Conservation (phyloP, 2,888 invertebrate genomes). For the Hemithea aestivaria region DNA sequence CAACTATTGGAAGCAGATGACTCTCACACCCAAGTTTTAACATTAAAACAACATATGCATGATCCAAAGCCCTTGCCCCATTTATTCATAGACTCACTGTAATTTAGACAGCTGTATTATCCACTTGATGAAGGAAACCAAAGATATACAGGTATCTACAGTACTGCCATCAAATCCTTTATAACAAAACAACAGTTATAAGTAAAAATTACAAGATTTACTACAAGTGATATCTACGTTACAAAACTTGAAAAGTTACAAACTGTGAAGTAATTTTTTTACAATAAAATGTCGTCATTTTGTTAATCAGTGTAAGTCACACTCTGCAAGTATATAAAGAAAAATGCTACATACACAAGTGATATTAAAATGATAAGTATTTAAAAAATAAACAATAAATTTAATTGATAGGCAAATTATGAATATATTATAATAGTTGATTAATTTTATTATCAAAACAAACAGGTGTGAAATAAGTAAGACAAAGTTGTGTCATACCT, state of each 20-base stretch:
- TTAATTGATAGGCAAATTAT: no score
- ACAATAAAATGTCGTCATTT: neutral
- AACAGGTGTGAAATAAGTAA: conserved; percentile 26
- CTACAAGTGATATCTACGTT: neutral
- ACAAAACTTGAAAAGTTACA: no score
- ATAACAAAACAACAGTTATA: conserved; percentile 40
- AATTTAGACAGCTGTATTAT: conserved; percentile 13
- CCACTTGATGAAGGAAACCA: conserved; percentile 16
- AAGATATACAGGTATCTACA: conserved; percentile 13
- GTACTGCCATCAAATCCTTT: conserved; percentile 45
- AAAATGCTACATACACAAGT: neutral
- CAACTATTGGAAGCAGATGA: conserved; percentile 9
- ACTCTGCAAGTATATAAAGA: neutral
- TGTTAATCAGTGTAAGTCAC: conserved; percentile 5
- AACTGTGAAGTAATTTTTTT: neutral
- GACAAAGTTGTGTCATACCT: conserved; percentile 57
- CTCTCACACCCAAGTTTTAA: conserved; percentile 6
- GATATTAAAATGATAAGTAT: neutral
- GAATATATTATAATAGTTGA: conserved; percentile 2
- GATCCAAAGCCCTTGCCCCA: conserved; percentile 30
- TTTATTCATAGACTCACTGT: conserved; percentile 43
- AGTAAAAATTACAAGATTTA: conserved; percentile 13
- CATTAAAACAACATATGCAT: neutral
- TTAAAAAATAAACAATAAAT: conserved; percentile 5
- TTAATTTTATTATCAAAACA: conserved; percentile 22